These are phyloP conservation scores for Callyntrura guangdongensis DNA, from an alignment of 2,888 invertebrate species.

Conservation along the genomic window DNA sequence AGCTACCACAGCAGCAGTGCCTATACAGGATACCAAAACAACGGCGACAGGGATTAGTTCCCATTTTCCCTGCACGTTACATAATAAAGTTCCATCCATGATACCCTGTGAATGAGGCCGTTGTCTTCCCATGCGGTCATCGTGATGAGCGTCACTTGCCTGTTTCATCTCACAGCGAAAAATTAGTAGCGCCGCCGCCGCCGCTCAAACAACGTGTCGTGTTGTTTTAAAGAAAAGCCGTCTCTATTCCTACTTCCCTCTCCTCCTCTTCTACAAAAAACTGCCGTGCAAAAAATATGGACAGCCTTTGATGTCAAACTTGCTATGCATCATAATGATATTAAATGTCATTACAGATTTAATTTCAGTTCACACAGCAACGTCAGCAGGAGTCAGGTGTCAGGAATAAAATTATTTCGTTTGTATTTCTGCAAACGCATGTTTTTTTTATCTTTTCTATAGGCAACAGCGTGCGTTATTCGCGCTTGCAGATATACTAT, in stretches of 20 bases:
- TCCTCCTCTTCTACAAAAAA: not conserved
- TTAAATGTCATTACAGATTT: too few species aligned
- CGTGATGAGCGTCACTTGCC: conserved; percentile 6
- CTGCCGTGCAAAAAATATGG: not conserved
- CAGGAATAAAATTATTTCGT: too few species aligned
- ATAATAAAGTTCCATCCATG: conserved; percentile 56
- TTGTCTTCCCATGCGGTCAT: conserved; percentile 72
- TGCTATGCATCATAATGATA: too few species aligned
- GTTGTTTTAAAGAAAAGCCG: too few species aligned
- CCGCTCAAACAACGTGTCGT: not conserved
- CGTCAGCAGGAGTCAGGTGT: too few species aligned
- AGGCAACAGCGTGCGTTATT: too few species aligned
- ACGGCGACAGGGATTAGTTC: not conserved
- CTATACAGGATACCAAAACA: not conserved
- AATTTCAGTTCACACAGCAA: too few species aligned
- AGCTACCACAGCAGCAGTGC: not conserved
- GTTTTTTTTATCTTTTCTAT: too few species aligned
- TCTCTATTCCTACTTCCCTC: too few species aligned
- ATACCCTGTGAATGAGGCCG: conserved; percentile 77
- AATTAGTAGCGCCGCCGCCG: not conserved
- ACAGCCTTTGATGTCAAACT: too few species aligned
- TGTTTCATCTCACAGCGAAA: not conserved
- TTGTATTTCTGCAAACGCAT: too few species aligned
- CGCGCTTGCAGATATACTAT: too few species aligned
- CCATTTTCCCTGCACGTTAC: conserved; percentile 25